Evolutionary conservation across 2,888 invertebrate species (phyloP), one percentile per base, ranked within the genome.

Genomic region (Tridacna crocea): DNA sequence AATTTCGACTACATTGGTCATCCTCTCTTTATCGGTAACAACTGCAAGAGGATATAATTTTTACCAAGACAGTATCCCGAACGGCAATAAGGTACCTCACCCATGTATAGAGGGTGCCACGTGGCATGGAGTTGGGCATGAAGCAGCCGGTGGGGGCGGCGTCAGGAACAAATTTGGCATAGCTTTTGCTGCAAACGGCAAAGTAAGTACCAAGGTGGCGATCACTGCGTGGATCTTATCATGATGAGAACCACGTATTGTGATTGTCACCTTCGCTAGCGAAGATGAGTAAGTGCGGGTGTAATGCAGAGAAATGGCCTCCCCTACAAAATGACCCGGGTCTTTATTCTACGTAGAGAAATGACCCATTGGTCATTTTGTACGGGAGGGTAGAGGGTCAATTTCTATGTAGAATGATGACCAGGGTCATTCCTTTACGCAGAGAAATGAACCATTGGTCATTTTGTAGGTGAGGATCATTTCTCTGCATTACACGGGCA

Each of bases 61-160:
- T 11, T 85, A 75, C 60, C 75, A 72, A 27, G n/a, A 48, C 0
- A 48, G 26, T 15, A 85, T 88, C 58, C 87, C 88, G 0, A 87
- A 84, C 87, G 97, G 96, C 77, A 97, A 97, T 77, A 96, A 96
- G 48, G 87, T 88, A 46, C 80, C 79, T 11, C 66, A 85, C 26
- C 87, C 87, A 10, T 88, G 88, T 79, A 75, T 75, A 19, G 36
- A 36, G 36, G 72, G 66, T 12, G 24, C 70, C 6, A 15, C 78
- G 0, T 88, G 88, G 88, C 22, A 60, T 22, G 88, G 85, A 4
- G 82, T 88, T 0, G 88, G 88, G 0, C 88, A 88, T 66, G 26
- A 58, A 15, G 72, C 75, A 13, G 66, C 77, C 0, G 72, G 47
- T 15, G 88, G 88, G 19, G 85, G 80, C n/a, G 88, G 85, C 2